Evolutionary conservation across 1,140 invertebrate genomes (phyloP), one percentile per base, ranked within the genome.

Genomic region (Ostrea edulis): DNA sequence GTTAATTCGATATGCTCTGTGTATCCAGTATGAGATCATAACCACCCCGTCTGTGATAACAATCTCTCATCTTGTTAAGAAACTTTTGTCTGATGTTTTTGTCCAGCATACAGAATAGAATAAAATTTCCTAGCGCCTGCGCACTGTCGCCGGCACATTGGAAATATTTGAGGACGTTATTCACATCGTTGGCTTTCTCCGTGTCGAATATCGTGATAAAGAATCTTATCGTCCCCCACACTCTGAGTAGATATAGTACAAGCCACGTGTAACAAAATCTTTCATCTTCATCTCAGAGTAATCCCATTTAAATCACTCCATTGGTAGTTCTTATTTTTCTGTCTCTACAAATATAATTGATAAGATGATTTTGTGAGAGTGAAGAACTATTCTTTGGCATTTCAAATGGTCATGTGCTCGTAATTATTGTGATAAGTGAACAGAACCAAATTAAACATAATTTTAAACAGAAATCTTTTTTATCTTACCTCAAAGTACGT

Each of bases 171-270:
- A 83, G 52, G 2, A 83, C 17, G 44, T 52, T 53, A 22, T 83
- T 44, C 20, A 52, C 82, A n/a, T n/a, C 29, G 2, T 9, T 53
- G 20, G 35, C 44, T n/a, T 53, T 9, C 5, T 2, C n/a, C 0
- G 20, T 52, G 0, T 52, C 11, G n/a, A 44, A 83, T 20, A 83
- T 83, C 8, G 35, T 62, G 9, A 86, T 22, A 44, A 86, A 44
- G 35, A 86, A 86, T 53, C 85, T 54, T 8, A 71, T 71, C 20
- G 85, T 86, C 51, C 85, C 85, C 85, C 85, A 86, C 9, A 86
- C 5, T 11, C 85, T 11, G 8, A 86, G 85, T 52, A 58, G 53
- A 71, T 86, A 86, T 7, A 86, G 58, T 2, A 86, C 51, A 8
- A 86, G 35, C 85, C 85, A 86, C 12, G 85, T 71, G 20, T 71